A percentile compares a stretch with the other conserved stretches of the same genome.
These are phyloP conservation scores for Polydrusus tereticollis DNA, from an alignment of 2,888 invertebrate species.

Conservation along the genomic window DNA sequence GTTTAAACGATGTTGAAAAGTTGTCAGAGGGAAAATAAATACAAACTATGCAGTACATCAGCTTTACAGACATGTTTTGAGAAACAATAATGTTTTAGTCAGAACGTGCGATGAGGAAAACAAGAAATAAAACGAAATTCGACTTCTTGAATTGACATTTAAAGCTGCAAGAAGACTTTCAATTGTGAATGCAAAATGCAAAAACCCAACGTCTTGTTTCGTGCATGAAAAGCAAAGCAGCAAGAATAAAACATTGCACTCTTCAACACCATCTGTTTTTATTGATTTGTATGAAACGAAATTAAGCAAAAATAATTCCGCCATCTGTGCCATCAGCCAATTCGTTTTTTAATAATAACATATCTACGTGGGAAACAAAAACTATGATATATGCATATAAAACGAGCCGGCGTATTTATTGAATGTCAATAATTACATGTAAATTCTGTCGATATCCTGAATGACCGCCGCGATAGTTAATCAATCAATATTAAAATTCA, in stretches of 20 bases:
- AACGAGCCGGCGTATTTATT: not conserved
- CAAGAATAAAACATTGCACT: conserved; percentile 42
- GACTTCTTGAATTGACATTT: not conserved
- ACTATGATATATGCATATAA: not conserved
- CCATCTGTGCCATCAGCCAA: not conserved
- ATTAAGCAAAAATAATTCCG: not conserved
- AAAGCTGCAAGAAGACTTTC: no score
- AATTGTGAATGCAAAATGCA: not conserved
- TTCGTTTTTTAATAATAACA: no score
- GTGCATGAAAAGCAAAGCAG: conserved; percentile 21
- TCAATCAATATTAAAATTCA: conserved; percentile 35
- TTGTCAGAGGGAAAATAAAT: conserved; percentile 41
- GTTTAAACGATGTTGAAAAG: conserved; percentile 42
- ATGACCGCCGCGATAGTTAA: conserved; percentile 36
- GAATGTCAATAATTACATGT: conserved; percentile 32
- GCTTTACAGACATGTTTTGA: conserved; percentile 44
- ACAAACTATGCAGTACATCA: conserved; percentile 43
- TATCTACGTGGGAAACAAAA: not conserved
- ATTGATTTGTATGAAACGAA: no score
- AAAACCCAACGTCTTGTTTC: conserved; percentile 13
- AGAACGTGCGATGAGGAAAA: conserved; percentile 18
- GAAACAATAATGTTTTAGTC: conserved; percentile 44
- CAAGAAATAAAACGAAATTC: conserved; percentile 3
- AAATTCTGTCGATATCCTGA: conserved; percentile 34
- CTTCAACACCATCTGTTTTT: not conserved